phyloP scores from a whole-genome alignment of 1,140 invertebrate species.

The Drosophila nannoptera region DNA sequence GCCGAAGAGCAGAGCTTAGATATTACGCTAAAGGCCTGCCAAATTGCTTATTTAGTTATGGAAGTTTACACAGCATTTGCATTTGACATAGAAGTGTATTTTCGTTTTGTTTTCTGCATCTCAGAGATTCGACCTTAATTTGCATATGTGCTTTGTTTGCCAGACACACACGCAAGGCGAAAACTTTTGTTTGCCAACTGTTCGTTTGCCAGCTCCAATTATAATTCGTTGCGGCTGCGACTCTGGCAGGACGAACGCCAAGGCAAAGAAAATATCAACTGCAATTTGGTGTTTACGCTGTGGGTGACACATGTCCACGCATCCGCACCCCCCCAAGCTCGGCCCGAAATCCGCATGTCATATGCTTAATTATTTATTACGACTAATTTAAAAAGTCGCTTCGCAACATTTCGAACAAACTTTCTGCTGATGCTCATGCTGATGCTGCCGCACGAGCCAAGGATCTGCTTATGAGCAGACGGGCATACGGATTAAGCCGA shows the following conservation, averaged over 20 bases:
- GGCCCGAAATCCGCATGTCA: conserved; percentile 45
- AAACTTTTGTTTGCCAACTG: conserved; percentile 34
- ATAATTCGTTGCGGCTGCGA: conserved; percentile 46
- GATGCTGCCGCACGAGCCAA: conserved; percentile 25
- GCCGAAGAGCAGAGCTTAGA: not conserved
- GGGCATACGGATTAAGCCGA: conserved; percentile 46
- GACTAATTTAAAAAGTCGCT: conserved; percentile 72
- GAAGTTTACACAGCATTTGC: conserved; percentile 9
- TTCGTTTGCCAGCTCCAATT: conserved; percentile 42
- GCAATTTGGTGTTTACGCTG: conserved; percentile 47
- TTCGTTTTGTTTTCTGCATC: not conserved
- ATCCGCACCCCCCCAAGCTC: not conserved
- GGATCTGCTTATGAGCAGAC: conserved; percentile 43
- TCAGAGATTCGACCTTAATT: conserved; percentile 31
- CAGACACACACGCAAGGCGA: conserved; percentile 21
- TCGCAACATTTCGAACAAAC: conserved; percentile 14
- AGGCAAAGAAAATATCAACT: conserved; percentile 47
- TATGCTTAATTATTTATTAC: conserved; percentile 74
- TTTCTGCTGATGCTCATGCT: too few species aligned
- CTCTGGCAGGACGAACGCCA: conserved; percentile 27
- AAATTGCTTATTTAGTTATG: not conserved
- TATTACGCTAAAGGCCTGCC: not conserved
- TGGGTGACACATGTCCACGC: conserved; percentile 12
- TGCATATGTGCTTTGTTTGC: conserved; percentile 15
- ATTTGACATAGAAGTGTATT: not conserved